Conservation (phyloP, 2,888 invertebrate genomes). For the Napeogenes sylphis region DNA sequence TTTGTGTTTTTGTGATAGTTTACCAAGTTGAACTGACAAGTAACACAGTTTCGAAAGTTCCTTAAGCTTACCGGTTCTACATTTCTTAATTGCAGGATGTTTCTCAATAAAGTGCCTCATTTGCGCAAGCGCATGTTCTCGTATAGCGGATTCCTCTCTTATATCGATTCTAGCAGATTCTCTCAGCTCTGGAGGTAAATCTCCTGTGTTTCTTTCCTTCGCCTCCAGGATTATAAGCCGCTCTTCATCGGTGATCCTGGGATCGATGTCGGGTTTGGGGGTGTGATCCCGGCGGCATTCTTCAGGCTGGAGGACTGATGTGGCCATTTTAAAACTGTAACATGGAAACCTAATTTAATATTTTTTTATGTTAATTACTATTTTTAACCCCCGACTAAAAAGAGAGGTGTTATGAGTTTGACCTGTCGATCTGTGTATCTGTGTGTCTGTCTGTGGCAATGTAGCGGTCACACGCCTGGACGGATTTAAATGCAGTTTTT, state of each 20-base stretch:
- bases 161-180: conserved; percentile 84
- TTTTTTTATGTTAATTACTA: no score
- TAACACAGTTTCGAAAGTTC: background rate
- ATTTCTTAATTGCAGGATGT: conserved; percentile 88
- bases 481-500: no score
- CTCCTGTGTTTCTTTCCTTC: conserved; percentile 65
- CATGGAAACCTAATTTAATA: background rate
- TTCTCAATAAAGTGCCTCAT: conserved; percentile 90
- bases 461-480: no score
- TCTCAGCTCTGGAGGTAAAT: conserved; percentile 75
- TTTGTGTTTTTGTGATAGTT: no score
- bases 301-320: conserved; percentile 68
- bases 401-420: no score
- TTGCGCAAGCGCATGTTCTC: conserved; percentile 85
- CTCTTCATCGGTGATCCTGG: conserved; percentile 62
- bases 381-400: background rate
- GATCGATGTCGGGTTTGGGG: conserved; percentile 53
- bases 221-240: conserved; percentile 52
- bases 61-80: conserved; percentile 82
- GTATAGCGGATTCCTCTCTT: conserved; percentile 86
- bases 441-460: no score
- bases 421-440: no score
- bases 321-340: conserved; percentile 55
- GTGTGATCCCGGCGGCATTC: conserved; percentile 60
- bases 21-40: background rate